These are phyloP conservation scores for Zosterops hypoxanthus DNA, from an alignment of 2,113 vertebrate genomes.

Conservation along the genomic window DNA sequence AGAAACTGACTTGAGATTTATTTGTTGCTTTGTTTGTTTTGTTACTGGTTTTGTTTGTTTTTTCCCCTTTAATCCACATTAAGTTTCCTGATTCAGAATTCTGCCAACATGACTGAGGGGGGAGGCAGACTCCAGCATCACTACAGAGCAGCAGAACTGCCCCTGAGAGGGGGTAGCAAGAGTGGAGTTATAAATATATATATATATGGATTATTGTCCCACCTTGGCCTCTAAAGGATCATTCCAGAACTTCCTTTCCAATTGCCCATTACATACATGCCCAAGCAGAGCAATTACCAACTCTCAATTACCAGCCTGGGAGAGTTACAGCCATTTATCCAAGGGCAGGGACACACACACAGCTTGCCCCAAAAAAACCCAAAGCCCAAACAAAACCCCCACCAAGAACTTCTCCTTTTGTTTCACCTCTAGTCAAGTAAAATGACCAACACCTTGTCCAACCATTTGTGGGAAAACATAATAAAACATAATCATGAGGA, in stretches of 20 bases:
- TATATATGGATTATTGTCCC: not conserved
- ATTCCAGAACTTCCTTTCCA: not conserved
- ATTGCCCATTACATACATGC: no score
- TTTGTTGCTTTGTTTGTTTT: not conserved
- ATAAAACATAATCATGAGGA: not conserved
- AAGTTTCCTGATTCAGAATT: not conserved
- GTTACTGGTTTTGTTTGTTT: not conserved
- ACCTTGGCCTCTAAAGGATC: not conserved
- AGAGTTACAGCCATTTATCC: not conserved
- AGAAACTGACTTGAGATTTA: not conserved
- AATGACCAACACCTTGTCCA: not conserved
- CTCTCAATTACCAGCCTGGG: not conserved
- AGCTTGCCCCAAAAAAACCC: not conserved
- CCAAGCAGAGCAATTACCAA: not conserved
- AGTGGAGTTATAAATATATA: not conserved
- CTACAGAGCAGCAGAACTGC: not conserved
- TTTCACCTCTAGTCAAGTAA: not conserved
- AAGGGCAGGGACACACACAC: fast-evolving
- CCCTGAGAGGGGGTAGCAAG: fast-evolving
- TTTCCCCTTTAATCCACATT: not conserved
- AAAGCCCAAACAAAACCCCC: not conserved
- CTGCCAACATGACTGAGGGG: fast-evolving
- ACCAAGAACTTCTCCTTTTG: not conserved
- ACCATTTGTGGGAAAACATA: not conserved
- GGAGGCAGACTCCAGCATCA: not conserved